Evolutionary conservation across 1,140 invertebrate species (phyloP).

Genomic region (Apolygus lucorum): DNA sequence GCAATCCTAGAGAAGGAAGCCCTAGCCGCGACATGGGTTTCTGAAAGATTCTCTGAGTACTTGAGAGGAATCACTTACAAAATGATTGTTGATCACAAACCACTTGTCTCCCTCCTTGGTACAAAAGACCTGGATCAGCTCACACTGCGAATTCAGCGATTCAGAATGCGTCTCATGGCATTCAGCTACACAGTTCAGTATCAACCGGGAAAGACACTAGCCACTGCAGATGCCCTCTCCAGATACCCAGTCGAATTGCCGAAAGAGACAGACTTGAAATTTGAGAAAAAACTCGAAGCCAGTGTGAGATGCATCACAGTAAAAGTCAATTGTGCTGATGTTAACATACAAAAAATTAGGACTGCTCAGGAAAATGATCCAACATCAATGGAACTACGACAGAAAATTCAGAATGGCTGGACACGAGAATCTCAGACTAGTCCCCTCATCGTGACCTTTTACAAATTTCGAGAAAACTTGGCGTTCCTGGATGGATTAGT

Average conservation of each 20-base stretch:
- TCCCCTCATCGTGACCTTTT: no score
- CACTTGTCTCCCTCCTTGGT: no score
- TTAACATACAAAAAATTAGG: background rate
- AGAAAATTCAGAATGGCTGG: no score
- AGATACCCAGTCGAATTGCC: background rate
- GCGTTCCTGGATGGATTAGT: no score
- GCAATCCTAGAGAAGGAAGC: constrained; percentile 41
- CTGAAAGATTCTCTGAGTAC: constrained; percentile 35
- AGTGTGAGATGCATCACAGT: background rate
- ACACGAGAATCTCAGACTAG: no score
- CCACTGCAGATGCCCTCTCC: background rate
- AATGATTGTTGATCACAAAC: background rate
- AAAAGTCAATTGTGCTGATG: background rate
- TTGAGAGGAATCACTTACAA: background rate
- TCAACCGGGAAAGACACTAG: background rate
- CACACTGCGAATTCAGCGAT: no score
- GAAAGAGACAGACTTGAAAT: background rate
- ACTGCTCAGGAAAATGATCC: background rate
- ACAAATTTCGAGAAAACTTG: no score
- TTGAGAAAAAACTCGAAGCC: background rate
- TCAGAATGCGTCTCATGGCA: no score
- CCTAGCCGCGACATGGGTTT: constrained; percentile 36
- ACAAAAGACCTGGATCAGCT: no score
- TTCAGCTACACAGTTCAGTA: background rate
- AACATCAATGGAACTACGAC: background rate